Percentiles rank a stretch among this genome's conserved stretches.
These are phyloP conservation scores for Hippocampus comes DNA, from an alignment of 2,113 vertebrate species.

Conservation along the genomic window DNA sequence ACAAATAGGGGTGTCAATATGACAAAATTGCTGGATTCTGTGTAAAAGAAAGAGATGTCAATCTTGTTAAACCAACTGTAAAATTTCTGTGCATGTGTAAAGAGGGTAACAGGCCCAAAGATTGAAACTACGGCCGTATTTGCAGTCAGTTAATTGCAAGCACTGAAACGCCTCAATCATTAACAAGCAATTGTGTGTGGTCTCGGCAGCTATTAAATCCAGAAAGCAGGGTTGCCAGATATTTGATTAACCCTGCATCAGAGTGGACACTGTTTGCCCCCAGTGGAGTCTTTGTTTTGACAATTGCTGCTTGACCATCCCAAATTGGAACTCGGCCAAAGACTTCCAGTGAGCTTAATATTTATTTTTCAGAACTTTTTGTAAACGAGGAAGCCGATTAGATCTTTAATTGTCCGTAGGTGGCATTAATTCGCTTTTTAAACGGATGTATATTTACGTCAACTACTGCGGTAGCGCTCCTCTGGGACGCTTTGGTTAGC, in stretches of 20 bases:
- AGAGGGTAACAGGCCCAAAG: background rate
- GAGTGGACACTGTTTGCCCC: constrained; percentile 30
- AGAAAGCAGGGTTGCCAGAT: constrained; percentile 41
- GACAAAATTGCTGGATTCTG: background rate
- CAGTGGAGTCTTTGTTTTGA: constrained; percentile 45
- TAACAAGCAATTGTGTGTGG: constrained; percentile 4
- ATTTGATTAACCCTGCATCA: constrained; percentile 55
- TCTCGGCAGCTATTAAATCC: constrained; percentile 18
- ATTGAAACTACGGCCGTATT: constrained; percentile 15
- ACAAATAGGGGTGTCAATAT: background rate
- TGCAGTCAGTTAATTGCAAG: constrained; percentile 28
- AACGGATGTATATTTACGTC: constrained; percentile 32
- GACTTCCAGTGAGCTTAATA: constrained; percentile 12
- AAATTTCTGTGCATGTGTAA: background rate
- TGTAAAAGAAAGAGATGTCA: background rate
- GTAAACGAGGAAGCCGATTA: constrained; percentile 5
- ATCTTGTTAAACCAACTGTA: background rate
- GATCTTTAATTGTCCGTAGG: constrained; percentile 9
- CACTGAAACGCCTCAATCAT: constrained; percentile 29
- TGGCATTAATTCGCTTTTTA: constrained; percentile 54
- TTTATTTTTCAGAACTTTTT: constrained; percentile 15
- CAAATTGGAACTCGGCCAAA: background rate
- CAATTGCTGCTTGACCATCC: constrained; percentile 32
- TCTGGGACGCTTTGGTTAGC: constrained; percentile 69
- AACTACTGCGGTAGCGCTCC: constrained; percentile 59